Conservation (phyloP, 2,797 vertebrate genomes). For the Spinus olivaceus region DNA sequence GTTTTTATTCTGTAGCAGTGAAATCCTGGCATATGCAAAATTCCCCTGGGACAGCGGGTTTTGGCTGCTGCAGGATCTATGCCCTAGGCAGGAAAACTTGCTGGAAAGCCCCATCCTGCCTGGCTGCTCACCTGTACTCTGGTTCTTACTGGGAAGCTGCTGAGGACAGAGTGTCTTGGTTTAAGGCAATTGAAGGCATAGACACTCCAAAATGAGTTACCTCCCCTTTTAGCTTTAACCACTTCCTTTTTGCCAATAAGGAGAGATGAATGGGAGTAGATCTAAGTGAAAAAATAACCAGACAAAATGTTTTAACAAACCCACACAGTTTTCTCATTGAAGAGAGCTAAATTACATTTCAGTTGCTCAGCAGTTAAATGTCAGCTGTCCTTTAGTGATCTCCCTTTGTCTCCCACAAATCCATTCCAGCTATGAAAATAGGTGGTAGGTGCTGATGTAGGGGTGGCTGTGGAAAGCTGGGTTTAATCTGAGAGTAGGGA, state of each 20-base stretch:
- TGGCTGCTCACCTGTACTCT: neutral
- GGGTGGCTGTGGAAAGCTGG: neutral
- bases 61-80: neutral
- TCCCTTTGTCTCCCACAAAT: neutral
- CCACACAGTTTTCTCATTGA: neutral
- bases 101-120: neutral
- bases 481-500: neutral
- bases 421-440: neutral
- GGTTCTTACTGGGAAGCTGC: neutral
- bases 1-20: neutral
- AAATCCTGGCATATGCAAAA: neutral
- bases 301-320: neutral
- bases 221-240: neutral
- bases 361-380: neutral
- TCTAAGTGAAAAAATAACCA: neutral
- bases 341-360: neutral
- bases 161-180: neutral
- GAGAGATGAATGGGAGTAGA: neutral
- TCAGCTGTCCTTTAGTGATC: neutral
- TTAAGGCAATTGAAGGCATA: neutral
- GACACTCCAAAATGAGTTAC: neutral
- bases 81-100: neutral
- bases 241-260: neutral
- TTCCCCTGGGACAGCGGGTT: neutral
- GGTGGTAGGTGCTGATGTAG: neutral